Evolutionary conservation across 2,888 invertebrate species (phyloP), one percentile per base, ranked within the genome.

Genomic region (Drosophila sordidula): DNA sequence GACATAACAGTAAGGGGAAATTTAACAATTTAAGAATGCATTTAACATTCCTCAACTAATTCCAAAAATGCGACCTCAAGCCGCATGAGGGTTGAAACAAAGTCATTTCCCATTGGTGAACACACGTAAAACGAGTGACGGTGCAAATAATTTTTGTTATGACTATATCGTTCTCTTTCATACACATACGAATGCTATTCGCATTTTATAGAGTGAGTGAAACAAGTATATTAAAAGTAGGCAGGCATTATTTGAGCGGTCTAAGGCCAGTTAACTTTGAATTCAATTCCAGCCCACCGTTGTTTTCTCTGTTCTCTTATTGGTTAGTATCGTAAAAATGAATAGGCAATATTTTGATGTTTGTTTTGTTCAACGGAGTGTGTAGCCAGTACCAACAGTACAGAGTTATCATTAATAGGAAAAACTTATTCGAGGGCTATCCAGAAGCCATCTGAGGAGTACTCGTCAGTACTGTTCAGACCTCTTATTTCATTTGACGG

Each of bases 401-500:
- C 79, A 87, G 73, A 86, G 86, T 89, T 80, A 89, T 80, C 87
- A 83, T 90, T 90, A 87, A 91, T 90, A 88, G 91, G 90, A 90
- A 91, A 91, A 91, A 91, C 90, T 91, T 91, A 91, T 91, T 91
- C 91, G 92, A 92, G 92, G 92, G 92, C 92, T 92, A 92, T 92
- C 92, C 92, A 92, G 91, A 92, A 92, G 92, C 92, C 91, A 92
- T 92, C 91, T 92, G 91, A 92, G 92, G 92, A 92, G 92, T 90
- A 92, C 92, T 92, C 92, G 91, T 92, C 92, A 92, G 92, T 92
- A 91, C 91, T 92, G 91, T 92, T 92, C 92, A 92, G 91, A 92
- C 92, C 92, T 92, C 92, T 92, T 92, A 92, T 92, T 92, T 92
- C 91, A 92, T 92, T 92, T 92, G 92, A 92, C 92, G 92, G 92